A percentile compares a stretch with the other conserved stretches of the same genome.
Conservation (phyloP, 53 echinoderm and acorn worm genomes). For the Paracentrotus lividus region DNA sequence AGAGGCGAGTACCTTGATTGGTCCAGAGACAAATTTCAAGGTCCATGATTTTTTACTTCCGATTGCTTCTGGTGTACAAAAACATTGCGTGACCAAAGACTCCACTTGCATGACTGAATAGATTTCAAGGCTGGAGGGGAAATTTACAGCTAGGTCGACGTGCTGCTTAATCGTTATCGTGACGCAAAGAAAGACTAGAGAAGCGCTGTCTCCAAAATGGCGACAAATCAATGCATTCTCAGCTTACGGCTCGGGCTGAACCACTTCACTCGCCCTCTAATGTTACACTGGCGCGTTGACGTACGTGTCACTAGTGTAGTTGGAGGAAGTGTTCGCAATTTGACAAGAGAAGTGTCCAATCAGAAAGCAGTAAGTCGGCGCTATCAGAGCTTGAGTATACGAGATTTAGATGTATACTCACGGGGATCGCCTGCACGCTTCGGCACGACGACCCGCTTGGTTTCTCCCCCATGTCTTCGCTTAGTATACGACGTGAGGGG, state of each 20-base stretch:
- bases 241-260: not conserved
- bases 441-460: not conserved
- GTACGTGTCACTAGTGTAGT: not conserved
- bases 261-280: not conserved
- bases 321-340: not conserved
- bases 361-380: not conserved
- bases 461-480: not conserved
- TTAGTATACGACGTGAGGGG: not conserved
- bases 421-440: not conserved
- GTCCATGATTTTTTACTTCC: not conserved
- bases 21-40: not conserved
- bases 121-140: not conserved
- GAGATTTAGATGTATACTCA: slow-evolving; percentile 25
- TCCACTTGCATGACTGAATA: not conserved
- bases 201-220: not conserved
- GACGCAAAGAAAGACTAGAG: slow-evolving; percentile 1
- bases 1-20: not conserved
- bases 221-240: not conserved
- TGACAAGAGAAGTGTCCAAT: slow-evolving; percentile 17
- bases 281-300: not conserved
- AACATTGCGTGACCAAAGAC: not conserved
- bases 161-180: not conserved
- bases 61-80: not conserved
- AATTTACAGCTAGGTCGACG: not conserved
- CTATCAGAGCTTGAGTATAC: not conserved